These are phyloP conservation scores for Limosa lapponica DNA, from an alignment of 2,797 vertebrate genomes.

Conservation along the genomic window DNA sequence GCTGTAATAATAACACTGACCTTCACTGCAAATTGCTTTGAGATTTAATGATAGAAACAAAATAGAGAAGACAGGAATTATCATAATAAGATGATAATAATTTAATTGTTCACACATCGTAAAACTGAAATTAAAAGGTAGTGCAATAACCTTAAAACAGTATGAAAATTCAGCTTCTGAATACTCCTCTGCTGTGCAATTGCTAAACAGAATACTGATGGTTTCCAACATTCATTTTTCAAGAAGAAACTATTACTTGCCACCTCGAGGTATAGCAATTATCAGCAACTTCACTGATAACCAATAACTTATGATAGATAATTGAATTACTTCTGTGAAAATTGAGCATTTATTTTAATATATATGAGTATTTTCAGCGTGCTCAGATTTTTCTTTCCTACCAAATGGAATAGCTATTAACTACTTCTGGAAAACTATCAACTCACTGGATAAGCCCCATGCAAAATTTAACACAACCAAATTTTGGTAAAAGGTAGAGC, in stretches of 20 bases:
- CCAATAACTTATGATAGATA: neutral
- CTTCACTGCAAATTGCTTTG: neutral
- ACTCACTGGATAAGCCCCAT: neutral
- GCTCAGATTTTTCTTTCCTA: neutral
- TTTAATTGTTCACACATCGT: neutral
- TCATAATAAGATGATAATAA: neutral
- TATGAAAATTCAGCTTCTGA: neutral
- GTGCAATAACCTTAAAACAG: neutral
- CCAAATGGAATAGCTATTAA: neutral
- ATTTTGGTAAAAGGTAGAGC: neutral
- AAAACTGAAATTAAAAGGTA: neutral
- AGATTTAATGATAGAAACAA: neutral
- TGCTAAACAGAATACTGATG: neutral
- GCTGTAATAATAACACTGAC: neutral
- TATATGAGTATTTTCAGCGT: neutral
- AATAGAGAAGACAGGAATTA: neutral
- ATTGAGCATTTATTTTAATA: neutral
- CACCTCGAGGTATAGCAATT: neutral
- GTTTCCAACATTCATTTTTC: neutral
- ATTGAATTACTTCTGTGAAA: neutral
- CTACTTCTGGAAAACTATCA: neutral
- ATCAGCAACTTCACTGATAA: neutral
- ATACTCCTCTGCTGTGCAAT: neutral
- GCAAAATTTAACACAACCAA: neutral
- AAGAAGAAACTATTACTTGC: neutral